Base-by-base conservation (phyloP, 2,888 invertebrate genomes). In the Pyrrhia umbra region DNA sequence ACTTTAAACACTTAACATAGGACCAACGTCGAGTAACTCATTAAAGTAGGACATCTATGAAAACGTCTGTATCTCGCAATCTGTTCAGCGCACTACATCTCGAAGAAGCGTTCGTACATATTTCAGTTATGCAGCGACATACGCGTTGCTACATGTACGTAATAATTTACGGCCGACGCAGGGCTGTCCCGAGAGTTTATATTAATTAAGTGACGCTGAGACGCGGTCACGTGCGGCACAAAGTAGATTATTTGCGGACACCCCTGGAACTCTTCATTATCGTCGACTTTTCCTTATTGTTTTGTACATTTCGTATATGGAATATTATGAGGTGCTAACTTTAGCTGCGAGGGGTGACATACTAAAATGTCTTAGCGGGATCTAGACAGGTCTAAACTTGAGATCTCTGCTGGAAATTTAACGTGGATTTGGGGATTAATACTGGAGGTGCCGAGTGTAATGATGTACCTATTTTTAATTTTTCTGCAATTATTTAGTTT, bases 211-310 rank as follows among this genome's bases (percentile, higher is more conserved):
- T 77, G 78, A 66, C 69, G 66, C 66, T 40, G 56, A 56, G 68
- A 68, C 81, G 75, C 75, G 79, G 85, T 88, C 89, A 89, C 89
- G 88, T 87, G 70, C 86, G 59, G 57, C 71, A 58, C 84, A 87
- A 87, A 89, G 84, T 87, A 86, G 85, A 88, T 89, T 88, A 88
- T 86, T 82, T 82, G 80, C 75, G 80, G 79, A 82, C 81, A 83
- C 81, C 85, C 84, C 82, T 80, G 75, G 74, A 73, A 69, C 77
- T 75, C 80, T 85, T 86, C 81, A 82, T 85, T 87, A 85, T 62
- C 42, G 70, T 64, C 27, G 69, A 71, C 76, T 79, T 76, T 80
- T 83, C 82, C 85, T 84, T 85, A 85, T 84, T 83, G 81, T 84
- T 84, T 85, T 55, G 64, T 62, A 74, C 65, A 69, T 77, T 76